A percentile compares a stretch with the other conserved stretches of the same genome.
phyloP scores from a whole-genome alignment of 2,888 invertebrate genomes.

The Drosophila prostipennis region DNA sequence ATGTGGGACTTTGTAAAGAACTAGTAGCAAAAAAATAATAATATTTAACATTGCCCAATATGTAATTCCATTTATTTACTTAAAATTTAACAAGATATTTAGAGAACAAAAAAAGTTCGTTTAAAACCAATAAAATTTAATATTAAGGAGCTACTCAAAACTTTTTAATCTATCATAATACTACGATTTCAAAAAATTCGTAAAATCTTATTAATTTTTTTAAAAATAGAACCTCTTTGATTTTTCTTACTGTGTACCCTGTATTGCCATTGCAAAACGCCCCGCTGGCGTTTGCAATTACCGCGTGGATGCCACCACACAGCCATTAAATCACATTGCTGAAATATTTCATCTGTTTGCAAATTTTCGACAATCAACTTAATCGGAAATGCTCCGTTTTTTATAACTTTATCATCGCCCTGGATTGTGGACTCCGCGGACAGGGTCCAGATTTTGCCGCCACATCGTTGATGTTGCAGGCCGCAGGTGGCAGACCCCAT shows the following conservation, averaged over 20 bases:
- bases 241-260: not conserved
- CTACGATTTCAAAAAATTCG: too few species aligned
- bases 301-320: conserved; percentile 45
- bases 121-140: too few species aligned
- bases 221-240: too few species aligned
- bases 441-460: conserved; percentile 9
- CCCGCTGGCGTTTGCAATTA: conserved; percentile 68
- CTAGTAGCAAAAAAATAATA: too few species aligned
- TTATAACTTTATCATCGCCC: conserved; percentile 67
- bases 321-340: conserved; percentile 64
- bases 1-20: too few species aligned
- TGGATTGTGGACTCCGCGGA: conserved; percentile 8
- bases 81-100: too few species aligned
- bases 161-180: too few species aligned
- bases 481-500: conserved; percentile 20
- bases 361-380: conserved; percentile 73
- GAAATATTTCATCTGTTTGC: conserved; percentile 76
- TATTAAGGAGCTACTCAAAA: too few species aligned
- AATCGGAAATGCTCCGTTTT: conserved; percentile 65
- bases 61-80: too few species aligned
- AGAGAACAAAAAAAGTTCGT: too few species aligned
- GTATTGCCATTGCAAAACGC: conserved; percentile 24
- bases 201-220: too few species aligned
- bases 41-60: too few species aligned
- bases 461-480: conserved; percentile 15